Conservation (phyloP, 2,113 vertebrate species). For the Erythrocercus mccallii region DNA sequence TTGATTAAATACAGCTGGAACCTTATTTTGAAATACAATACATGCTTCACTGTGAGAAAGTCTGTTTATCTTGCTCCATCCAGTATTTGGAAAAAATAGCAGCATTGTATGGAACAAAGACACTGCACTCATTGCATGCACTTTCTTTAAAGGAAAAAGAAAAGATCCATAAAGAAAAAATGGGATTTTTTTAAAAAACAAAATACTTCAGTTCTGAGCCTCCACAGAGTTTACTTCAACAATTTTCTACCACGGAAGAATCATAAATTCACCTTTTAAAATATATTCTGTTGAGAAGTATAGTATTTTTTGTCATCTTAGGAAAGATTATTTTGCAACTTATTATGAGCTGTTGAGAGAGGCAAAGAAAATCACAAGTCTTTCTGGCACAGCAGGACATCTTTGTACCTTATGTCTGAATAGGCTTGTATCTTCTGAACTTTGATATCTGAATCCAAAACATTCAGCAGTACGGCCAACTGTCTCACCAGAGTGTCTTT, state of each 20-base stretch:
- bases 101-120: neutral
- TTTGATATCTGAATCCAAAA: slow-evolving; percentile 81
- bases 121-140: too few relatives aligned
- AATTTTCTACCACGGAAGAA: neutral
- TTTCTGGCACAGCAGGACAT: neutral
- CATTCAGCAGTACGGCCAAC: slow-evolving; percentile 83
- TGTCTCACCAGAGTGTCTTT: slow-evolving; percentile 84
- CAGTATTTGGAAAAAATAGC: neutral
- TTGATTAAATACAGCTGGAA: neutral
- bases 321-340: neutral
- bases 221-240: neutral
- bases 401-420: slow-evolving; percentile 84
- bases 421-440: slow-evolving; percentile 83
- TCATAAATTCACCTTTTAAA: neutral
- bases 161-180: neutral
- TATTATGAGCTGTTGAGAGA: neutral
- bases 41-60: neutral
- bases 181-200: neutral
- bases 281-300: neutral
- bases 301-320: neutral
- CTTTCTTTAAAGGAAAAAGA: neutral
- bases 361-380: neutral
- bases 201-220: neutral
- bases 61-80: neutral
- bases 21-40: neutral